These are phyloP conservation scores for Dipodomys stephensi DNA, from an alignment of 2,113 vertebrate species.

Conservation along the genomic window DNA sequence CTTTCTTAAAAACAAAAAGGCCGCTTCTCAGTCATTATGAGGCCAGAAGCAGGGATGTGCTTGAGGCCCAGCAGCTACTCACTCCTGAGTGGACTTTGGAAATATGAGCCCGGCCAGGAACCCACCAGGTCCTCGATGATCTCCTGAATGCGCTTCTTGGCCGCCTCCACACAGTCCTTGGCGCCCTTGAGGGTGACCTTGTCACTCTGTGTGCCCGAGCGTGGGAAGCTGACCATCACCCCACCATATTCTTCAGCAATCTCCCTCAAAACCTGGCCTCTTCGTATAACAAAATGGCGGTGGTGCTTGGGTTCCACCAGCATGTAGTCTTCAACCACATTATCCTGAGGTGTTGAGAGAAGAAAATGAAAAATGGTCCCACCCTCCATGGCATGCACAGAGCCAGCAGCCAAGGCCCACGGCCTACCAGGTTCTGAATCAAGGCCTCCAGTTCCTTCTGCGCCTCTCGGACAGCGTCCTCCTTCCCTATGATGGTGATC, in stretches of 20 bases:
- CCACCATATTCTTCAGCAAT: slow-evolving; percentile 98
- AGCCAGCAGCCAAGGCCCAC: fast-evolving
- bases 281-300: slow-evolving; percentile 96
- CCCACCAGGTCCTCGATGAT: slow-evolving; percentile 96
- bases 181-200: slow-evolving; percentile 97
- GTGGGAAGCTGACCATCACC: slow-evolving; percentile 98
- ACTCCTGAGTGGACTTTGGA: not conserved
- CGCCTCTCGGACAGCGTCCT: slow-evolving; percentile 95
- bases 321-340: slow-evolving; percentile 96
- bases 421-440: slow-evolving; percentile 95
- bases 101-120: fast-evolving
- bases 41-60: not conserved
- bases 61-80: too few relatives aligned
- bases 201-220: slow-evolving; percentile 94
- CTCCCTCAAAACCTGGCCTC: slow-evolving; percentile 96
- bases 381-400: fast-evolving
- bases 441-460: slow-evolving; percentile 95
- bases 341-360: slow-evolving; percentile 88
- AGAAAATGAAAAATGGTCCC: fast-evolving
- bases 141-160: slow-evolving; percentile 97
- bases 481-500: slow-evolving; percentile 97
- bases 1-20: too few relatives aligned
- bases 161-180: slow-evolving; percentile 98
- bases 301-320: slow-evolving; percentile 96
- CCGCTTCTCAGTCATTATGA: too few relatives aligned